phyloP scores from a whole-genome alignment of 2,888 invertebrate genomes.

The Thereva unica region DNA sequence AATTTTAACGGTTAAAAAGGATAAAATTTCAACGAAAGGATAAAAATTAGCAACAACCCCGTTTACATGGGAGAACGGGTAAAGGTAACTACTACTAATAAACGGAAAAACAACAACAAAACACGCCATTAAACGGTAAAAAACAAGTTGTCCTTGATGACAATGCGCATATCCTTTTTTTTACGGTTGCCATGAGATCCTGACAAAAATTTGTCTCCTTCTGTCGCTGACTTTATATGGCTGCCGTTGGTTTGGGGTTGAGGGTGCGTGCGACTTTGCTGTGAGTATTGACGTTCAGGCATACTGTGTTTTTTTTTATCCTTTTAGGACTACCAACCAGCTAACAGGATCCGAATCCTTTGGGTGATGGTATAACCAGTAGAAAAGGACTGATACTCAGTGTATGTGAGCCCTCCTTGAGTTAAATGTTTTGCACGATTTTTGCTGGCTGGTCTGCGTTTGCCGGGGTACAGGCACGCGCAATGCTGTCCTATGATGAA shows the following conservation, averaged over 20 bases:
- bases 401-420: conserved; percentile 1
- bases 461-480: conserved; percentile 7
- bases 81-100: neutral
- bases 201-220: conserved; percentile 15
- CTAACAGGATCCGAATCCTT: conserved; percentile 9
- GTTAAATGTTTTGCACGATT: conserved; percentile 4
- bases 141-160: conserved; percentile 21
- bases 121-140: conserved; percentile 5
- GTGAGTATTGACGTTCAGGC: too few relatives aligned
- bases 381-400: conserved; percentile 6
- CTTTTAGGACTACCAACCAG: conserved; percentile 23
- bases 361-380: conserved; percentile 15
- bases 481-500: neutral
- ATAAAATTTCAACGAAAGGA: conserved; percentile 7
- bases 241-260: conserved; percentile 11
- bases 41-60: conserved; percentile 5
- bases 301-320: conserved; percentile 8
- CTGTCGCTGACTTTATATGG: conserved; percentile 21
- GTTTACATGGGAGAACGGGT: neutral
- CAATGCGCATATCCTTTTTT: conserved; percentile 20
- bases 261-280: conserved; percentile 16
- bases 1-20: too few relatives aligned
- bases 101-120: conserved; percentile 1
- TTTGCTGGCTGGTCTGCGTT: conserved; percentile 7
- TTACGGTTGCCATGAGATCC: conserved; percentile 26